phyloP scores from a whole-genome alignment of 2,113 vertebrate genomes.

The Gopherus flavomarginatus region DNA sequence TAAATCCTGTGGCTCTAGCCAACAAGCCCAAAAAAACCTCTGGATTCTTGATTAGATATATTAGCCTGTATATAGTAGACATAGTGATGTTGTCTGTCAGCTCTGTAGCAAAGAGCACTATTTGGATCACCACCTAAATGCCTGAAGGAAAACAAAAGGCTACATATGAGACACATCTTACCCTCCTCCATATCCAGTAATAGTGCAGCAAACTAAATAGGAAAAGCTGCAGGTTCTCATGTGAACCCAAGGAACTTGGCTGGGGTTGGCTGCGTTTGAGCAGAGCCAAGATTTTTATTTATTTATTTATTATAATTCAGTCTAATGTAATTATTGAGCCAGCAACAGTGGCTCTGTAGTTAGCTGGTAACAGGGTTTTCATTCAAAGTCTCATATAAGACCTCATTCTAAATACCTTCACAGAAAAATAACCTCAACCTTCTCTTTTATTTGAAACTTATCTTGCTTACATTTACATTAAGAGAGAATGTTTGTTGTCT shows the following conservation, averaged over 20 bases:
- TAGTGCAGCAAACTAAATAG: conserved; percentile 9
- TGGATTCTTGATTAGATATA: conserved; percentile 30
- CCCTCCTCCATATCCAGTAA: conserved; percentile 3
- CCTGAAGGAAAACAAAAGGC: conserved; percentile 39
- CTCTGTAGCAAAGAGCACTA: background rate
- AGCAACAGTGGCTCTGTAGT: conserved; percentile 60
- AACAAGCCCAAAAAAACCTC: conserved; percentile 33
- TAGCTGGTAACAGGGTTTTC: conserved; percentile 49
- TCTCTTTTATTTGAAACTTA: background rate
- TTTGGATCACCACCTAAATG: conserved; percentile 47
- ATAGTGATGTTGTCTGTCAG: conserved; percentile 50
- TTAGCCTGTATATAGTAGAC: background rate
- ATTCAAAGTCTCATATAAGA: background rate
- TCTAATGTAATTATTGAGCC: background rate
- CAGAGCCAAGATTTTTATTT: background rate
- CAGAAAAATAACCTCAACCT: background rate
- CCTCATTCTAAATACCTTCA: background rate
- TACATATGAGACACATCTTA: background rate
- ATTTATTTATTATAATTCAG: conserved; percentile 19
- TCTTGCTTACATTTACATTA: background rate
- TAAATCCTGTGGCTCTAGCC: conserved; percentile 10
- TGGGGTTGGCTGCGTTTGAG: conserved; percentile 26
- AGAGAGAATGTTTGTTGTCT: background rate
- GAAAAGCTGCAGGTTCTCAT: conserved; percentile 54
- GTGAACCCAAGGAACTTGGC: conserved; percentile 58